Base-by-base conservation (phyloP, 2,113 vertebrate genomes). In the Pao palembangensis region DNA sequence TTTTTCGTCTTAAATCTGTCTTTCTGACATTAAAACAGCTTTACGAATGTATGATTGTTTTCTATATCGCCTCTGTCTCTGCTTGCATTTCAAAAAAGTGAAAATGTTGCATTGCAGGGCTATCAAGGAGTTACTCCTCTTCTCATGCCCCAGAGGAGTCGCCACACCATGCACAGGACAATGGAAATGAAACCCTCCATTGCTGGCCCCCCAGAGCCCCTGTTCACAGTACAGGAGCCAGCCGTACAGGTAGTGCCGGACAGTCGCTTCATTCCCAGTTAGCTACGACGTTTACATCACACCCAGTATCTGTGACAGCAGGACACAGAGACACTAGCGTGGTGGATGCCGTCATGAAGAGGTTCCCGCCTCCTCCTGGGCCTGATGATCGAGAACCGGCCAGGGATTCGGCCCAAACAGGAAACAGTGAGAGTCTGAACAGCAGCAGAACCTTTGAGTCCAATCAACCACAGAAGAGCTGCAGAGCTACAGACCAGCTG, bases 151-250 rank as follows among this genome's bases (percentile, higher is more conserved):
- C 50, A 1, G 84, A 82, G 34, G 85, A 83, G 46, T 52, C 55
- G 1, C 8, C 31, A 15, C 78, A 14, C 7, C 56, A 65, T 0
- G 51, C 53, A 6, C 80, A 70, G 4, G 61, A 78, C 13, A 81
- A 85, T 0, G 85, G 76, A 44, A 87, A 88, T 1, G 66, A 75
- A 54, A 86, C 72, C 0, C 80, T 92, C 31, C 72, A 47, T 4
- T 90, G 84, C 67, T 92, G 91, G 90, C 91, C 91, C 50, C 90
- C 91, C 17, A 79, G 78, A 57, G 80, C 91, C 10, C 73, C 89
- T 0, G 18, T 89, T 5, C 57, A 3, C 16, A 85, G 66, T 20
- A 68, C 73, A 14, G 77, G 82, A 72, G 64, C 54, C 48, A 55
- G 23, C 34, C 69, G 66, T 25, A 51, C 76, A 73, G 87, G 89